Conservation (phyloP, 1,140 invertebrate genomes). For the Gryllus bimaculatus region DNA sequence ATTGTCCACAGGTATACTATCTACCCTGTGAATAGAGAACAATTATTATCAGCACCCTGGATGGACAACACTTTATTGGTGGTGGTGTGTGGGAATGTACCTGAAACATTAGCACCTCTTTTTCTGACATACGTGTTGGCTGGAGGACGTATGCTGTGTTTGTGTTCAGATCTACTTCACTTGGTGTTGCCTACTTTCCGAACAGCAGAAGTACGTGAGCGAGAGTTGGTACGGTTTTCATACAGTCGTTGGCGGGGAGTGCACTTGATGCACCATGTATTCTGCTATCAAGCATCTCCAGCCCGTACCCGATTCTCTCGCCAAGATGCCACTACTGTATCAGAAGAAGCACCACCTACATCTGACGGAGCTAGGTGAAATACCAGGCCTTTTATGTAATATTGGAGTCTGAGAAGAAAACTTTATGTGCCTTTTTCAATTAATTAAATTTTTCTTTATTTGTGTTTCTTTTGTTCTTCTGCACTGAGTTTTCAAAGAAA, state of each 20-base stretch:
- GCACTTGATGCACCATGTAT: slow-evolving; percentile 75
- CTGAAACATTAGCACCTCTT: slow-evolving; percentile 48
- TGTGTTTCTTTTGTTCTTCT: too few relatives aligned
- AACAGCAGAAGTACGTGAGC: slow-evolving; percentile 69
- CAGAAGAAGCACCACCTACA: not conserved
- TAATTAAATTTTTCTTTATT: too few relatives aligned
- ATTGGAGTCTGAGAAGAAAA: too few relatives aligned
- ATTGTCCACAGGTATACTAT: slow-evolving; percentile 53
- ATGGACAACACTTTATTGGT: slow-evolving; percentile 59
- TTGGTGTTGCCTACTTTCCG: slow-evolving; percentile 67
- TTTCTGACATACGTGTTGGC: slow-evolving; percentile 61
- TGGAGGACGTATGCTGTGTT: slow-evolving; percentile 66
- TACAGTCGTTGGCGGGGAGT: slow-evolving; percentile 74
- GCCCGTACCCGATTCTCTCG: slow-evolving; percentile 56
- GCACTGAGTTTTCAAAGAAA: too few relatives aligned
- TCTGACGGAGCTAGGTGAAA: not conserved
- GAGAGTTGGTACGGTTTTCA: slow-evolving; percentile 70
- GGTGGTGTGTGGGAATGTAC: slow-evolving; percentile 65
- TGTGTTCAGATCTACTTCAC: slow-evolving; percentile 73
- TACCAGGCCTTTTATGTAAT: too few relatives aligned
- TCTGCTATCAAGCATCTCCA: slow-evolving; percentile 76
- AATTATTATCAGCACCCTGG: slow-evolving; percentile 55
- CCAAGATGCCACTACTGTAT: slow-evolving; percentile 21
- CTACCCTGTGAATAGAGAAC: slow-evolving; percentile 54
- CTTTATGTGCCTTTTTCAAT: too few relatives aligned